Evolutionary conservation across 2,888 invertebrate genomes (phyloP).

Genomic region (Gasteruption jaculator): DNA sequence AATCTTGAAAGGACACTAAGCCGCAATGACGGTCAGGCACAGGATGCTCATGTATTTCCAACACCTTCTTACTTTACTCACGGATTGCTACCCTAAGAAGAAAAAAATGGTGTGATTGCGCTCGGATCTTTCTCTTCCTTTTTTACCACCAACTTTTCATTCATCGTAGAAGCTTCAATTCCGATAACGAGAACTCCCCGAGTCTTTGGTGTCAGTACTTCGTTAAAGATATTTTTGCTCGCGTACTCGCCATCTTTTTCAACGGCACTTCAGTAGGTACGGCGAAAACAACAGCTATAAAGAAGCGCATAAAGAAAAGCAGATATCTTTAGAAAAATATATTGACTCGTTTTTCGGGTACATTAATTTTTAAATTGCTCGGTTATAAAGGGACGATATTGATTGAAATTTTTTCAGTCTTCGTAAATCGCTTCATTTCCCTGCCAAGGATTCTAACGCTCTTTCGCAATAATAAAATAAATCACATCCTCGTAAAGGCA

Average conservation of each 20-base stretch:
- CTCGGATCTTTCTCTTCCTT: conserved; percentile 17
- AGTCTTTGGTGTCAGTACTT: conserved; percentile 6
- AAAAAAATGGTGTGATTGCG: conserved; percentile 23
- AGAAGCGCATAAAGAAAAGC: no score
- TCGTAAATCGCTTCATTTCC: conserved; percentile 40
- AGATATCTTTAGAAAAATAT: no score
- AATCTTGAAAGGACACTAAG: conserved; percentile 36
- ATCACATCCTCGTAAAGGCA: conserved; percentile 47
- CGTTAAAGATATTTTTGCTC: conserved; percentile 23
- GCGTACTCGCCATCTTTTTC: no score
- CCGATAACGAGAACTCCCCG: conserved; percentile 36
- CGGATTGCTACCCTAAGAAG: no score
- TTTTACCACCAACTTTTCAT: conserved; percentile 15
- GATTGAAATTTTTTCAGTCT: no score
- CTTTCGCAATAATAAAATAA: conserved; percentile 43
- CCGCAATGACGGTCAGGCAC: conserved; percentile 17
- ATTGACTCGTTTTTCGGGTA: no score
- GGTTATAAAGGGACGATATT: no score
- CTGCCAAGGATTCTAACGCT: conserved; percentile 31
- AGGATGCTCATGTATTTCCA: conserved; percentile 23
- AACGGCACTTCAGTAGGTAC: no score
- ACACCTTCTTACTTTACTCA: no score
- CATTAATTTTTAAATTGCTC: no score
- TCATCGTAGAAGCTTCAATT: conserved; percentile 31
- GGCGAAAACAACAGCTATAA: no score